These are phyloP conservation scores for Irena cyanogastra DNA, from an alignment of 2,113 vertebrate genomes.

Conservation along the genomic window DNA sequence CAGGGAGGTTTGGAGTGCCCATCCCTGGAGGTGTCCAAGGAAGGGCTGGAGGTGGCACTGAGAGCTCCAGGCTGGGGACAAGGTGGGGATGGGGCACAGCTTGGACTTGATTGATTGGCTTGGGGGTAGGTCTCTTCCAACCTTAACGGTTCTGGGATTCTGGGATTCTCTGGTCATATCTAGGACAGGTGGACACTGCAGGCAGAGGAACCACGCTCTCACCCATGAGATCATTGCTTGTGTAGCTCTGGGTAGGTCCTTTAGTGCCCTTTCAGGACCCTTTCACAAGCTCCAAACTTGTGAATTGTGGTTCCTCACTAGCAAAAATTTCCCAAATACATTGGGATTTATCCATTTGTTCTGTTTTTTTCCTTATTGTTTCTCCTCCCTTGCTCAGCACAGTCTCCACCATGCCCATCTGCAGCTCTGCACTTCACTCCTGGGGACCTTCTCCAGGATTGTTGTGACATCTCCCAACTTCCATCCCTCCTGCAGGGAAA, in stretches of 20 bases:
- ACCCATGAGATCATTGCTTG: not conserved
- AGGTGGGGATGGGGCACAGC: rapidly evolving
- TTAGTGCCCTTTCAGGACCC: not conserved
- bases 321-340: rapidly evolving
- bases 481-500: slow-evolving; percentile 36
- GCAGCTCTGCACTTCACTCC: not conserved
- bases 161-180: not conserved
- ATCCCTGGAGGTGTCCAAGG: not conserved
- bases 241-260: not conserved
- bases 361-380: not conserved
- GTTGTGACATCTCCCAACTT: slow-evolving; percentile 29
- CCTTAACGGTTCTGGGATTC: not conserved
- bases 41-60: not conserved
- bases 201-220: not conserved
- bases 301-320: not conserved
- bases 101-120: rapidly evolving
- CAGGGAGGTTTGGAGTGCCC: not conserved
- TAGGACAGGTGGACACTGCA: not conserved
- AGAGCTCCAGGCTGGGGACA: not conserved
- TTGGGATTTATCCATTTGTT: not conserved
- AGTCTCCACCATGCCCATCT: not conserved
- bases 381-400: not conserved
- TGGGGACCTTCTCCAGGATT: slow-evolving; percentile 1
- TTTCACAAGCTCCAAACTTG: not conserved
- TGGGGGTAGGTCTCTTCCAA: not conserved